Evolutionary conservation across 2,797 vertebrate species (phyloP).

Genomic region (Mico argentatus): DNA sequence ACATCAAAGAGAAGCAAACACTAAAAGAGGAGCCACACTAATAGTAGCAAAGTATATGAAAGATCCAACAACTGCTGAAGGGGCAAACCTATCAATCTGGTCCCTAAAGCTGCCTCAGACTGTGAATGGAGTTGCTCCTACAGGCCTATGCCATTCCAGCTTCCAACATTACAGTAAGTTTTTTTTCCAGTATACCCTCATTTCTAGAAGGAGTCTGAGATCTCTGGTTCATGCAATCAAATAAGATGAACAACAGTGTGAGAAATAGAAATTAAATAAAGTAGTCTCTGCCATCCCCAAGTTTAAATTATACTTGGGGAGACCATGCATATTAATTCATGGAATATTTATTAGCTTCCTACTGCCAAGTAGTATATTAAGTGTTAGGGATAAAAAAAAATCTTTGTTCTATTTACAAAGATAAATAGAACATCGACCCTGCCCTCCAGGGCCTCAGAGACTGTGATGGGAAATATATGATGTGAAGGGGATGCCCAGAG

Average conservation of each 20-base stretch:
- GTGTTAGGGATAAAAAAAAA: neutral
- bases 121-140: neutral
- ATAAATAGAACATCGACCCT: neutral
- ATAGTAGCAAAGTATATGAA: neutral
- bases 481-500: neutral
- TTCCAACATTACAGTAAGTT: neutral
- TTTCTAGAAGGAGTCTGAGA: neutral
- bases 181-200: neutral
- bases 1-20: neutral
- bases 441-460: neutral
- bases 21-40: neutral
- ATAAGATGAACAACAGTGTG: neutral
- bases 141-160: neutral
- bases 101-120: neutral
- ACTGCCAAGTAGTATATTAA: neutral
- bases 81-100: neutral
- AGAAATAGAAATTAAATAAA: slow-evolving; percentile 19
- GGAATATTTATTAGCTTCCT: neutral
- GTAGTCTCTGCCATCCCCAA: neutral
- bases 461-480: neutral
- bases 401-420: neutral
- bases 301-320: neutral
- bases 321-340: neutral
- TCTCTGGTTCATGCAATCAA: neutral
- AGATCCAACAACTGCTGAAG: neutral